phyloP scores from a whole-genome alignment of 2,113 vertebrate genomes.

The Psilopsiagon aurifrons region DNA sequence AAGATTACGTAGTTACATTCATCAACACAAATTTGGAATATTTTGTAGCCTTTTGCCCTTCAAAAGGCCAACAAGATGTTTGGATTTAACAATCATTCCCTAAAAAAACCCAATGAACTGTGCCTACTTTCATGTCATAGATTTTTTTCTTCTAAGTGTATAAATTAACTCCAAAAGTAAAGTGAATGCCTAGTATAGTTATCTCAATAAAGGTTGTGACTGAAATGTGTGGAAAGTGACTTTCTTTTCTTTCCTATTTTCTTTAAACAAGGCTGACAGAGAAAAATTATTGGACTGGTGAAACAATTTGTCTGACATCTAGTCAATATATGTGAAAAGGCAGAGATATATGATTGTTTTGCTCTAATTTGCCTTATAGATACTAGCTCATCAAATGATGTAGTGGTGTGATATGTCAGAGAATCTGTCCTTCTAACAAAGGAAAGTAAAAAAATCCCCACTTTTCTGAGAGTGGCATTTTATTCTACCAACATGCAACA shows the following conservation, averaged over 20 bases:
- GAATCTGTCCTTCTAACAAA: background rate
- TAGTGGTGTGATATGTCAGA: background rate
- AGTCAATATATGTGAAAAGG: background rate
- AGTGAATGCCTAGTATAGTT: background rate
- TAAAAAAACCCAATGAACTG: background rate
- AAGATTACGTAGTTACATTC: background rate
- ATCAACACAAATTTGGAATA: background rate
- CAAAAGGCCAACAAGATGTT: background rate
- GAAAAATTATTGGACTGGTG: background rate
- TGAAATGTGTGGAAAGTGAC: slow-evolving; percentile 8
- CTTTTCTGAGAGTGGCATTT: background rate
- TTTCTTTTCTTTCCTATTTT: background rate
- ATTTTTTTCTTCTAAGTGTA: background rate
- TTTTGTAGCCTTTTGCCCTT: background rate
- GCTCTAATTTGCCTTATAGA: background rate
- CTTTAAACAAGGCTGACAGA: background rate
- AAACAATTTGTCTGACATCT: background rate
- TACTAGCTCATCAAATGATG: background rate
- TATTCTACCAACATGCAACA: background rate
- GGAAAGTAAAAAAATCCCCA: background rate
- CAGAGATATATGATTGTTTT: background rate
- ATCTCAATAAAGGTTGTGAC: background rate
- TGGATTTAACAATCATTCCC: background rate
- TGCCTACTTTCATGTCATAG: background rate
- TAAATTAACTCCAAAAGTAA: background rate